Percentiles rank a stretch among this genome's conserved stretches.
phyloP scores from a whole-genome alignment of 2,113 vertebrate genomes.

The Leptodactylus fuscus region DNA sequence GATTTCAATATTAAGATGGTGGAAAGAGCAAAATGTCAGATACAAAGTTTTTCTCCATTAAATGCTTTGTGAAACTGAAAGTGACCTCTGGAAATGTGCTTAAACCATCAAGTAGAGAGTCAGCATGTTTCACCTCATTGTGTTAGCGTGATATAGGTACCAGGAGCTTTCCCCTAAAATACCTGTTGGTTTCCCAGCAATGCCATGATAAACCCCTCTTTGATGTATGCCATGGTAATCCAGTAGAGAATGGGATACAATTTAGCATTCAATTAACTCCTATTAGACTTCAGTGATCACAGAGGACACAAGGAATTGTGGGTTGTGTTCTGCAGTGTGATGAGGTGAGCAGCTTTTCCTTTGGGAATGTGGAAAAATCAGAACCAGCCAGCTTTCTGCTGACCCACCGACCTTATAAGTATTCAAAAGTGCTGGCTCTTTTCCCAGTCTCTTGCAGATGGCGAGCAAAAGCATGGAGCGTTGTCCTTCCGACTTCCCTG shows the following conservation, averaged over 20 bases:
- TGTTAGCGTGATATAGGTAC: slow-evolving; percentile 6
- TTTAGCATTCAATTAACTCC: slow-evolving; percentile 60
- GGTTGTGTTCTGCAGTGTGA: slow-evolving; percentile 67
- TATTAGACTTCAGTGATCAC: slow-evolving; percentile 60
- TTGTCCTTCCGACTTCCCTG: slow-evolving; percentile 65
- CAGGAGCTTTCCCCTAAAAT: not conserved
- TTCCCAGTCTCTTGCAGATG: slow-evolving; percentile 73
- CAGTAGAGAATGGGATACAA: slow-evolving; percentile 47
- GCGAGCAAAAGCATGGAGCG: slow-evolving; percentile 65
- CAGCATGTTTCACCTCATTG: slow-evolving; percentile 27
- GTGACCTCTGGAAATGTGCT: slow-evolving; percentile 16
- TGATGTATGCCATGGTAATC: slow-evolving; percentile 50
- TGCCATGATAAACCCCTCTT: slow-evolving; percentile 22
- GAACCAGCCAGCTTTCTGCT: slow-evolving; percentile 67
- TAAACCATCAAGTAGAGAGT: not conserved
- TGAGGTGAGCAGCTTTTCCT: slow-evolving; percentile 71
- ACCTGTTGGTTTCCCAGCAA: slow-evolving; percentile 36
- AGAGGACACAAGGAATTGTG: slow-evolving; percentile 25
- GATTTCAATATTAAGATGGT: not conserved
- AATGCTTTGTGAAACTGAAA: not conserved
- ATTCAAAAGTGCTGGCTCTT: slow-evolving; percentile 69
- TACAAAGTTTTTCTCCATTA: not conserved
- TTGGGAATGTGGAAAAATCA: slow-evolving; percentile 65
- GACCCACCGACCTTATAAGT: slow-evolving; percentile 66
- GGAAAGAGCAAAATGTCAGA: not conserved